Conservation (phyloP, 2,888 invertebrate species). For the Erebia epiphron region DNA sequence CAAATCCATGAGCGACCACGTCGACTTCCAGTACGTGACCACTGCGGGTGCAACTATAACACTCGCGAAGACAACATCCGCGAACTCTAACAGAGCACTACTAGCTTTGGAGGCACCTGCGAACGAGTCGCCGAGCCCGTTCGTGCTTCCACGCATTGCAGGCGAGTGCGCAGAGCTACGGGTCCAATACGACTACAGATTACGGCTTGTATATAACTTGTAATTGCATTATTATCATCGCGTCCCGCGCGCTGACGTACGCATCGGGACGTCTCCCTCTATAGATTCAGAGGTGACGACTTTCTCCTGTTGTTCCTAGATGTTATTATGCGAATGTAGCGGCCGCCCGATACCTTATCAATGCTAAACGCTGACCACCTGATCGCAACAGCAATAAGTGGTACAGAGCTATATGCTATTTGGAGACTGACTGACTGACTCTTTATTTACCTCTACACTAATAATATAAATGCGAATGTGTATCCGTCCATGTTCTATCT, state of each 20-base stretch:
- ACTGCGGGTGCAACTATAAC: constrained; percentile 90
- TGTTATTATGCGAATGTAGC: not conserved
- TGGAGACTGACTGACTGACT: not conserved
- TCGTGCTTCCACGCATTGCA: constrained; percentile 87
- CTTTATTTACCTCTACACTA: no score
- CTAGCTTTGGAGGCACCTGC: constrained; percentile 79
- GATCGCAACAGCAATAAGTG: not conserved
- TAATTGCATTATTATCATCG: constrained; percentile 78
- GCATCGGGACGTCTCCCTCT: constrained; percentile 41
- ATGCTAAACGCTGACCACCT: not conserved
- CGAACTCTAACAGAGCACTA: constrained; percentile 83
- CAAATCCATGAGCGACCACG: constrained; percentile 90
- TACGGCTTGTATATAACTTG: constrained; percentile 60
- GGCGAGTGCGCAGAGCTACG: constrained; percentile 60
- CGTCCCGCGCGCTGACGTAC: constrained; percentile 62
- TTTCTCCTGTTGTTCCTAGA: constrained; percentile 37
- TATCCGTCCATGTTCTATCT: no score
- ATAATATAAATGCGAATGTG: not conserved
- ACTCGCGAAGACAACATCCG: constrained; percentile 89
- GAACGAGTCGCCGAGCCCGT: constrained; percentile 85
- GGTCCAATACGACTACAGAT: constrained; percentile 58
- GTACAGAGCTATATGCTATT: not conserved
- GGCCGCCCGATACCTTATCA: not conserved
- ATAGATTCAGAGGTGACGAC: constrained; percentile 40
- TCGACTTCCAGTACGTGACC: constrained; percentile 93